Evolutionary conservation across 2,888 invertebrate genomes (phyloP).

Genomic region (Augochlorella aurata): DNA sequence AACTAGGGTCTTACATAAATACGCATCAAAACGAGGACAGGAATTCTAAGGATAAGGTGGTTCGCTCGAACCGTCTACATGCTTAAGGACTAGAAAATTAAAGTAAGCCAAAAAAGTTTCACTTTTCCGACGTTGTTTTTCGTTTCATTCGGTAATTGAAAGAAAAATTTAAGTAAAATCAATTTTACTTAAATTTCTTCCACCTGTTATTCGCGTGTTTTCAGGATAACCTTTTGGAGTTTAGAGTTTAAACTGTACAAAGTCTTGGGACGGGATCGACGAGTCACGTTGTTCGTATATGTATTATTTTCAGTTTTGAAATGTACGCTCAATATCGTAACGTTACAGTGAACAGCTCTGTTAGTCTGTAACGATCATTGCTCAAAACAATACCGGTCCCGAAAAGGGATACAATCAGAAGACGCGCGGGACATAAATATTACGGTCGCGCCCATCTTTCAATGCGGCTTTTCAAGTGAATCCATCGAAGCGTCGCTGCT

Average conservation of each 20-base stretch:
- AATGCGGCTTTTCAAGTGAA: background rate
- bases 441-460: background rate
- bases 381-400: background rate
- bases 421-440: background rate
- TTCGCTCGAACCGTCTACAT: background rate
- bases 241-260: background rate
- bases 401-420: background rate
- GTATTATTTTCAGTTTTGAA: background rate
- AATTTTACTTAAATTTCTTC: too few species aligned
- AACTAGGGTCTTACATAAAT: conserved; percentile 19
- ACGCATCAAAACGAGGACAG: conserved; percentile 3
- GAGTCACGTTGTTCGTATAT: conserved; percentile 16
- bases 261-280: background rate
- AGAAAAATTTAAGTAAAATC: too few species aligned
- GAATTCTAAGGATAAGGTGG: background rate
- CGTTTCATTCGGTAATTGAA: background rate
- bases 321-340: background rate
- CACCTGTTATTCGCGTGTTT: background rate
- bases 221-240: background rate
- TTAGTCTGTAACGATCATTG: background rate
- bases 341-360: background rate
- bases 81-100: conserved; percentile 21
- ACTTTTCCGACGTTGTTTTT: background rate
- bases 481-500: too few species aligned
- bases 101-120: conserved; percentile 5